Evolutionary conservation across 1,140 invertebrate genomes (phyloP), one percentile per base, ranked within the genome.

Genomic region (Papilio polytes): DNA sequence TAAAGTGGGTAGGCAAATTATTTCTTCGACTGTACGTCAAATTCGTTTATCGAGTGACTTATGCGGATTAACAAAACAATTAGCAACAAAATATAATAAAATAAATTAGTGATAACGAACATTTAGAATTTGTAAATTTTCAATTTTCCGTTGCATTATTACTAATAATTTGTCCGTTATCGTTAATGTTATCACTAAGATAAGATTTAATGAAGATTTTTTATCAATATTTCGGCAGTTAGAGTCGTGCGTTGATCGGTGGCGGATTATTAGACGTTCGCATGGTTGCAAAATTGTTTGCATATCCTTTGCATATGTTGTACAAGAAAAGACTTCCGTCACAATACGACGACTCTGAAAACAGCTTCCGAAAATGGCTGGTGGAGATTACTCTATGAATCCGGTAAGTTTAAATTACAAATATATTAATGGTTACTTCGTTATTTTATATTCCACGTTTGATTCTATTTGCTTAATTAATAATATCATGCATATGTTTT

Each of bases 351-450:
- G 82, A 85, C 26, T 86, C 87, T 4, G 81, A 83, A 56, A 77
- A 73, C 80, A 80, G 84, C 48, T 84, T 82, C 20, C 80, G 81
- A 48, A 81, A 88, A 90, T 93, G 90, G 88, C 83, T 92, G 81
- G 85, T 87, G 83, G 87, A 91, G 83, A 92, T 89, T 80, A 92
- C 89, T 9, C 89, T 91, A 88, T 92, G 85, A 91, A 88, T 51
- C 85, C 89, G 89, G 91, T 85, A 84, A 87, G 83, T 91, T 31
- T 41, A 41, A 41, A 8, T 36, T 36, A 36, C 36, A 36, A 36
- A 63, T 73, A 8, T 31, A 46, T 44, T 73, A 76, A 36, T 36
- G 36, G 3, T 4, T 36, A 36, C 36, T 36, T 36, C 4, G 6
- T 36, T 36, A 36, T 36, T 36, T 36, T 36, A 36, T 36, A 36